These are phyloP conservation scores for Carassius auratus DNA, from an alignment of 2,113 vertebrate species.

Conservation along the genomic window DNA sequence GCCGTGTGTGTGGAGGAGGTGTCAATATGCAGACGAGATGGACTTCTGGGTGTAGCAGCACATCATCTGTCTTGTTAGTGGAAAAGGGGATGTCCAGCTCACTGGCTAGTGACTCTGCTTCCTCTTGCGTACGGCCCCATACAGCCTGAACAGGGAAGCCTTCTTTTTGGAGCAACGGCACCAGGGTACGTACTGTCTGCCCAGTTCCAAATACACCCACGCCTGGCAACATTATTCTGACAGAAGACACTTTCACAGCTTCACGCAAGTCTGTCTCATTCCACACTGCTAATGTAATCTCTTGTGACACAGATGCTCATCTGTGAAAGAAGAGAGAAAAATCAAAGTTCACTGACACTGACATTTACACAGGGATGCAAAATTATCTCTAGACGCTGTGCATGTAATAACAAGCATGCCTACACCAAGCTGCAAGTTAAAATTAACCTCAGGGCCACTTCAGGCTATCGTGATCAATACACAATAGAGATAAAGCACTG, in stretches of 20 bases:
- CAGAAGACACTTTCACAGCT: background rate
- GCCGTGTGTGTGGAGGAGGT: slow-evolving; percentile 91
- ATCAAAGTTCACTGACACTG: slow-evolving; percentile 2
- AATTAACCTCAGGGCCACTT: slow-evolving; percentile 18
- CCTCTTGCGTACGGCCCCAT: slow-evolving; percentile 94
- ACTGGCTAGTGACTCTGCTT: slow-evolving; percentile 86
- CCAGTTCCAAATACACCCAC: slow-evolving; percentile 98
- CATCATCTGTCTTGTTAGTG: slow-evolving; percentile 90
- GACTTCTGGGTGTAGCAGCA: slow-evolving; percentile 92
- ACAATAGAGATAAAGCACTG: slow-evolving; percentile 19
- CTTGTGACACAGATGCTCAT: background rate
- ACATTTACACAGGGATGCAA: background rate
- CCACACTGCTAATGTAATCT: slow-evolving; percentile 29
- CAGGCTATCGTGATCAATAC: background rate
- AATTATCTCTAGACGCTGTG: background rate
- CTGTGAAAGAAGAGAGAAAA: background rate
- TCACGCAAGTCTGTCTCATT: background rate
- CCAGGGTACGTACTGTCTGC: slow-evolving; percentile 87
- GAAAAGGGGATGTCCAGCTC: slow-evolving; percentile 92
- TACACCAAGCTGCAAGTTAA: slow-evolving; percentile 1
- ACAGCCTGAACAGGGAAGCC: slow-evolving; percentile 92
- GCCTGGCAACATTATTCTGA: slow-evolving; percentile 86
- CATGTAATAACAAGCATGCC: background rate
- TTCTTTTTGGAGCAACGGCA: slow-evolving; percentile 89
- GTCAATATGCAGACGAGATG: slow-evolving; percentile 97